phyloP scores from a whole-genome alignment of 2,797 vertebrate species.

The Alfaro cultratus region DNA sequence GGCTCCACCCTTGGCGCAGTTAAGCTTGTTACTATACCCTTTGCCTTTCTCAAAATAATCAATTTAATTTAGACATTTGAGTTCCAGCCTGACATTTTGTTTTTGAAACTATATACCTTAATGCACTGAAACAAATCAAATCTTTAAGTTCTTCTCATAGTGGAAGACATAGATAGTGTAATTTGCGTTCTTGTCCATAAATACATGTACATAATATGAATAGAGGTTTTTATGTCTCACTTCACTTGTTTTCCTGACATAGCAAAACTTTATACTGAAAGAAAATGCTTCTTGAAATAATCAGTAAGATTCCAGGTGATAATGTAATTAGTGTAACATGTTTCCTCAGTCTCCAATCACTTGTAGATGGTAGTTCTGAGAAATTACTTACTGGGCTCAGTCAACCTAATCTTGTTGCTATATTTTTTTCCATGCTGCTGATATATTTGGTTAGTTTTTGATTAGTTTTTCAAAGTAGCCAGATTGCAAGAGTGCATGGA shows the following conservation, averaged over 20 bases:
- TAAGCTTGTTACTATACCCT: background rate
- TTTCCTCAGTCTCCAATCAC: background rate
- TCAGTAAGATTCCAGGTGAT: background rate
- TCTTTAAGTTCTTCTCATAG: background rate
- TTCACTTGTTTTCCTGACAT: background rate
- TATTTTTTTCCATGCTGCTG: background rate
- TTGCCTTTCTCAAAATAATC: background rate
- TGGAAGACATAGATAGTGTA: background rate
- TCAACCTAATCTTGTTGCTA: background rate
- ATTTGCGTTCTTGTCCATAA: background rate
- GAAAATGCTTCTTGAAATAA: background rate
- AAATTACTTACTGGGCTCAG: background rate
- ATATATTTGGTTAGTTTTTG: background rate
- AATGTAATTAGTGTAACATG: background rate
- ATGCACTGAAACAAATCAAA: background rate
- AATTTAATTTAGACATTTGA: background rate
- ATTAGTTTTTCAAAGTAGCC: background rate
- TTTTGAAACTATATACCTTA: background rate
- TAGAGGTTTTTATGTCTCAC: background rate
- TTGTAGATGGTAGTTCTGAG: background rate
- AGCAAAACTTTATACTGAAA: background rate
- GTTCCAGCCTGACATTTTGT: background rate
- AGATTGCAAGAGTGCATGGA: background rate
- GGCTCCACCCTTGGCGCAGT: background rate
- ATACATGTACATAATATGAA: background rate